Evolutionary conservation across 2,113 vertebrate genomes (phyloP).

Genomic region (Ancistrus triradiatus): DNA sequence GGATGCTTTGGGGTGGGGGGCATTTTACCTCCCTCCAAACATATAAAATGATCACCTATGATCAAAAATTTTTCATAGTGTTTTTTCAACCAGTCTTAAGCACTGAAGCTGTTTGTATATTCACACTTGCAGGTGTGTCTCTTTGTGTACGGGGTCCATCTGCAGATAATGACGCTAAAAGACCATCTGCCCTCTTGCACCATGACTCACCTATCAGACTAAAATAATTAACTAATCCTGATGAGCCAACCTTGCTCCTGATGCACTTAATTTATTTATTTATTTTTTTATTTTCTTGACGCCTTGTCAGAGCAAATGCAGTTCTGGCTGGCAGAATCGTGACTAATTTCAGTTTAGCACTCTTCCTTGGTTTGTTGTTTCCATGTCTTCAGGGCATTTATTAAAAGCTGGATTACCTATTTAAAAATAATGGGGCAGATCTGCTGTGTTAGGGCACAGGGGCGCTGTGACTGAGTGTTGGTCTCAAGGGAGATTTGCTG

Average conservation of each 20-base stretch:
- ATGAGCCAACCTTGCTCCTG: neutral
- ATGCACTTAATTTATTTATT: slow-evolving; percentile 31
- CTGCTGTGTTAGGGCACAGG: slow-evolving; percentile 11
- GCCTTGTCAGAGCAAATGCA: slow-evolving; percentile 34
- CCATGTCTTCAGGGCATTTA: slow-evolving; percentile 41
- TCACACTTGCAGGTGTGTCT: too few species aligned
- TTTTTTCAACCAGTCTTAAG: too few species aligned
- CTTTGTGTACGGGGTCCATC: neutral
- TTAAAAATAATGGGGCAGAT: slow-evolving; percentile 29
- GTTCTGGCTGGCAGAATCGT: slow-evolving; percentile 8
- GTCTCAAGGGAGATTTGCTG: slow-evolving; percentile 6
- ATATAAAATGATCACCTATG: too few species aligned
- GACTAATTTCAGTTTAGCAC: slow-evolving; percentile 28
- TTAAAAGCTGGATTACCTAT: slow-evolving; percentile 48
- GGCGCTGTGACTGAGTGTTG: slow-evolving; percentile 22
- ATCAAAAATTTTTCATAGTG: too few species aligned
- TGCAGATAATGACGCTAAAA: neutral
- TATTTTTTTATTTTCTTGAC: too few species aligned
- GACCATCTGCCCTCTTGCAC: neutral
- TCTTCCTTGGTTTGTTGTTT: slow-evolving; percentile 26
- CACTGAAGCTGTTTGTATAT: too few species aligned
- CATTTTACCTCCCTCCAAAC: too few species aligned
- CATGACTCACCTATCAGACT: slow-evolving; percentile 31
- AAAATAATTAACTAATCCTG: slow-evolving; percentile 34
- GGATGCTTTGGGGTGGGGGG: too few species aligned